Base-by-base conservation (phyloP, 1,140 invertebrate genomes). In the Leptinotarsa defecta region DNA sequence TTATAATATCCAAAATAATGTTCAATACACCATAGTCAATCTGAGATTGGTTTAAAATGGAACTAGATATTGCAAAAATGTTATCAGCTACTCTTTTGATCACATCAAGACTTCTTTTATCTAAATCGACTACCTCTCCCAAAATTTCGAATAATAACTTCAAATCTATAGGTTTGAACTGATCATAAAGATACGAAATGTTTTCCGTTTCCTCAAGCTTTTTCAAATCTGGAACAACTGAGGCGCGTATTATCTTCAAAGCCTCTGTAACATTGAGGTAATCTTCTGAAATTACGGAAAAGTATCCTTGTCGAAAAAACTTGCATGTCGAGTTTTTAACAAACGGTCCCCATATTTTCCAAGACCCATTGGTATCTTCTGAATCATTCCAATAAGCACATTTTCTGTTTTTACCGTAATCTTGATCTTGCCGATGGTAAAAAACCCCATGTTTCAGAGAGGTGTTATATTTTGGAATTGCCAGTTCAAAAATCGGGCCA, bases 281-380 rank as follows among this genome's bases (percentile, higher is more conserved):
- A 8, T 68, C 17, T 13, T 43, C 17, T 20, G 6, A 11, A n/a
- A 19, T n/a, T n/a, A 49, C 5, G 2, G 67, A 15, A 17, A 43
- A 68, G 8, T 43, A 68, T n/a, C 67, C 67, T 68, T 68, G 24
- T 68, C 43, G 24, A 13, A 49, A 68, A 17, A 19, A 68, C 5
- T 3, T 19, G 49, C 67, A 68, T 6, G 24, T 13, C 13, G n/a
- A 27, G 43, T 68, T 20, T 6, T 13, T 19, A 4, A 19, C 13
- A 11, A 67, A 24, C 19, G 27, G 2, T 48, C 34, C 43, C 17
- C 19, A n/a, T 13, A 68, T 13, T 17, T 17, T n/a, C 67, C 67
- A 68, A 8, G 11, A 48, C 5, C 67, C 34, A 13, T 68, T 20
- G 4, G 13, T 48, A 68, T 43, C 13, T 68, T 43, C 34, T 68